Conservation (phyloP, 2,888 invertebrate species). For the Temnothorax rugatulus region DNA sequence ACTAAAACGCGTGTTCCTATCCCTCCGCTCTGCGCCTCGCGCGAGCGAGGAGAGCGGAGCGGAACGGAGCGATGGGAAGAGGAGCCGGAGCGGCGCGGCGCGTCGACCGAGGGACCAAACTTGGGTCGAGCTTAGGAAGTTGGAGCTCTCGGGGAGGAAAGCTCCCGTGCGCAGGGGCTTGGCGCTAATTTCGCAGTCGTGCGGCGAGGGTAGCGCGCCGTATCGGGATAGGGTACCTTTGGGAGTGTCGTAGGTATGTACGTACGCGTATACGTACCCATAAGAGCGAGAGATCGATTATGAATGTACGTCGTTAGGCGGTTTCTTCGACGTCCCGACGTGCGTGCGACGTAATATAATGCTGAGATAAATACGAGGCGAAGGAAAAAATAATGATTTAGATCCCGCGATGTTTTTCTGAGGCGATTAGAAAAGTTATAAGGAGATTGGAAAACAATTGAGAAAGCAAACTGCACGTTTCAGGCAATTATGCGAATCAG, state of each 20-base stretch:
- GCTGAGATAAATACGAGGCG: neutral
- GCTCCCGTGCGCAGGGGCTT: constrained; percentile 50
- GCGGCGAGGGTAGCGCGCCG: constrained; percentile 57
- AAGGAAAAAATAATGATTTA: neutral
- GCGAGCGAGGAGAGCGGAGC: constrained; percentile 18
- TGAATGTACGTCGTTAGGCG: constrained; percentile 36
- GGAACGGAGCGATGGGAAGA: constrained; percentile 12
- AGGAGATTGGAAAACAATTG: neutral
- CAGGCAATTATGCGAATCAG: neutral
- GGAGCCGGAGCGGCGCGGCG: constrained; percentile 25
- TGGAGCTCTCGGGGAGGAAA: constrained; percentile 56
- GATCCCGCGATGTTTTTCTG: neutral
- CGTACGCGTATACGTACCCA: constrained; percentile 50
- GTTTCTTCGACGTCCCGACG: constrained; percentile 7
- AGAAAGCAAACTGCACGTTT: neutral
- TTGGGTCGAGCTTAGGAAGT: constrained; percentile 72
- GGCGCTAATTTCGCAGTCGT: constrained; percentile 72
- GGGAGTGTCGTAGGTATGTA: constrained; percentile 64
- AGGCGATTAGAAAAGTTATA: neutral
- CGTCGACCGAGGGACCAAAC: constrained; percentile 64
- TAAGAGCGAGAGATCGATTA: constrained; percentile 68
- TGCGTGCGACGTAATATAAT: constrained; percentile 16
- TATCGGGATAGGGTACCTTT: constrained; percentile 66
- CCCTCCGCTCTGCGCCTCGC: constrained; percentile 24
- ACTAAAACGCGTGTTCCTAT: constrained; percentile 78